phyloP scores from a whole-genome alignment of 2,113 vertebrate genomes.

The Taxidea taxus region DNA sequence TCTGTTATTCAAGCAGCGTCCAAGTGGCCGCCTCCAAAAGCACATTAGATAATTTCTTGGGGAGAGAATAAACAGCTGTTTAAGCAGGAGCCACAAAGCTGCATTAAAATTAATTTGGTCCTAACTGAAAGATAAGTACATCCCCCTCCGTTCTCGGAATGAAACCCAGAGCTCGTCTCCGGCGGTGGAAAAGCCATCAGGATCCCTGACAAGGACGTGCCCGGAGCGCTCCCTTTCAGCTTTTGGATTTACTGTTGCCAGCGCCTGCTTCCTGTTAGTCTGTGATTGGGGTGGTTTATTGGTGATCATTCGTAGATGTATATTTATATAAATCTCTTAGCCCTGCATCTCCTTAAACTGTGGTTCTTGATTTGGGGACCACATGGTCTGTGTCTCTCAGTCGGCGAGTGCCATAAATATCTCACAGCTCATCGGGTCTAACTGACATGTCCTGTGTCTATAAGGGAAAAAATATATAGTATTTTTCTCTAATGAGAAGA shows the following conservation, averaged over 20 bases:
- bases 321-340: background rate
- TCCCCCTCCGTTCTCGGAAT: background rate
- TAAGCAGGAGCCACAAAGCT: constrained; percentile 21
- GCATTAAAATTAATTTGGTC: constrained; percentile 38
- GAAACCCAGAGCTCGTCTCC: background rate
- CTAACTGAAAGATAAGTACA: background rate
- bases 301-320: background rate
- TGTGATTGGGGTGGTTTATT: background rate
- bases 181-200: rapidly evolving
- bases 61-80: constrained; percentile 26
- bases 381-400: background rate
- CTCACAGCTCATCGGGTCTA: background rate
- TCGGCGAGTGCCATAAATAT: background rate
- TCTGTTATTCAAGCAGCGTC: background rate
- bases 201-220: background rate
- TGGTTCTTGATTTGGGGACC: background rate
- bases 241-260: background rate
- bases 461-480: too few species aligned
- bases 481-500: background rate
- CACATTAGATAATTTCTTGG: constrained; percentile 22
- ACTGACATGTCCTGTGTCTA: background rate
- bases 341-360: background rate
- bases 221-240: background rate
- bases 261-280: background rate
- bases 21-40: constrained; percentile 32